These are phyloP conservation scores for Dorcus hopei DNA, from an alignment of 2,888 invertebrate genomes.

Conservation along the genomic window DNA sequence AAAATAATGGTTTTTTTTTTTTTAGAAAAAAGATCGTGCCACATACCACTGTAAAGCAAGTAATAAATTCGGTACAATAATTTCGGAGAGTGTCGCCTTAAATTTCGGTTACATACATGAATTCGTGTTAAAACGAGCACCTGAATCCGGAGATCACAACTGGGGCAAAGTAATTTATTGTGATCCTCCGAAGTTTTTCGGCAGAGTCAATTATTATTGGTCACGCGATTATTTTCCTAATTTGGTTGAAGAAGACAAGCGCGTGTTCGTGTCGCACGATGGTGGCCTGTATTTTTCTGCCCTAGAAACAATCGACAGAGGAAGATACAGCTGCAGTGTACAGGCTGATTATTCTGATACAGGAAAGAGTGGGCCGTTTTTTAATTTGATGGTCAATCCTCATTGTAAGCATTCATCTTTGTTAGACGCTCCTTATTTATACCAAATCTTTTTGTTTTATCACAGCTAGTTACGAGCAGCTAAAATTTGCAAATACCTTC, in stretches of 20 bases:
- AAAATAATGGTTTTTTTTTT: constrained; percentile 21
- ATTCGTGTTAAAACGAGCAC: constrained; percentile 82
- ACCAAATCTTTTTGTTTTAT: constrained; percentile 24
- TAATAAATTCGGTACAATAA: constrained; percentile 85
- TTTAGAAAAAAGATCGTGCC: constrained; percentile 72
- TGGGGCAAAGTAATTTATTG: constrained; percentile 93
- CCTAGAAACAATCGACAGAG: constrained; percentile 84
- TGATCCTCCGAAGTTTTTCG: constrained; percentile 90
- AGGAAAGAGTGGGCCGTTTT: constrained; percentile 88
- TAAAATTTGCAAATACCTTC: constrained; percentile 92
- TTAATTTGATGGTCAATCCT: constrained; percentile 75
- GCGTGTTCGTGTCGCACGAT: constrained; percentile 91
- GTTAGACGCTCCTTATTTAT: background rate
- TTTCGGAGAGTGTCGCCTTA: constrained; percentile 82
- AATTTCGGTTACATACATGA: constrained; percentile 89
- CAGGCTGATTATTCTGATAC: constrained; percentile 83
- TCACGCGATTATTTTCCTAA: constrained; percentile 85
- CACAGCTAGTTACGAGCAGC: constrained; percentile 79
- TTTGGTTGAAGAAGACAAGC: constrained; percentile 87
- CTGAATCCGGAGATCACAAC: constrained; percentile 83
- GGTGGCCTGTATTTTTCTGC: constrained; percentile 94
- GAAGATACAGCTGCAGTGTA: constrained; percentile 89
- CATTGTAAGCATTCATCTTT: constrained; percentile 58
- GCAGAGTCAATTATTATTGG: constrained; percentile 88
- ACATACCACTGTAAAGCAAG: constrained; percentile 88